A percentile compares a stretch with the other conserved stretches of the same genome.
These are phyloP conservation scores for Aurelia aurita complex sp. Pacific DNA, from an alignment of 30 jellyfish, hydroid and myxozoan genomes.

Conservation along the genomic window DNA sequence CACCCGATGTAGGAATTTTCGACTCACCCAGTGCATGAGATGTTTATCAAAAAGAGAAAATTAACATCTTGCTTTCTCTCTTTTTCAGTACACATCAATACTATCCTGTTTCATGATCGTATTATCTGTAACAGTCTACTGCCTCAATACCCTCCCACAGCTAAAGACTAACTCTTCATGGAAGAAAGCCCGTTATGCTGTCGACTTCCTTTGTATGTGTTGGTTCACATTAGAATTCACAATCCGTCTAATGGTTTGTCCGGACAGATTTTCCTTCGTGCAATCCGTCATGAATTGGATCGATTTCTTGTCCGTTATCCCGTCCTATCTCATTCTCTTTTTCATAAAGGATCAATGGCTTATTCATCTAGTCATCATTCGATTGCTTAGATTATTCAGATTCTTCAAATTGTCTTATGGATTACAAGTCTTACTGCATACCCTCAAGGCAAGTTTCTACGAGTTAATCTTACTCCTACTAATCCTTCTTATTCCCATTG, in stretches of 20 bases:
- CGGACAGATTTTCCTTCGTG: conserved; percentile 64
- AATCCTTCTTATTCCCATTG: conserved; percentile 89
- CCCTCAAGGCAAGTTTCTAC: conserved; percentile 93
- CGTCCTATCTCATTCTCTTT: conserved; percentile 67
- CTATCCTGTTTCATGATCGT: conserved; percentile 89
- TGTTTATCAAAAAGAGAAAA: too few species aligned
- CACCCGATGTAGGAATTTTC: too few species aligned
- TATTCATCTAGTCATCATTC: conserved; percentile 77
- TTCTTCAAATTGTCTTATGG: conserved; percentile 95
- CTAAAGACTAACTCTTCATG: conserved; percentile 21
- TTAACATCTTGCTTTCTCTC: neutral
- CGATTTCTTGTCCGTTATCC: conserved; percentile 85
- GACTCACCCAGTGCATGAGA: too few species aligned
- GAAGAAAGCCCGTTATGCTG: conserved; percentile 33
- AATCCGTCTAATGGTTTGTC: conserved; percentile 78
- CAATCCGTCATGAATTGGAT: conserved; percentile 88
- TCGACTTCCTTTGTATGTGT: conserved; percentile 74
- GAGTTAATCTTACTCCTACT: conserved; percentile 79
- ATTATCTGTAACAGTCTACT: conserved; percentile 82
- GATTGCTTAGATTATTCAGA: conserved; percentile 79
- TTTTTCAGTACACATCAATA: conserved; percentile 81
- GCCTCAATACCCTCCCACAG: conserved; percentile 76
- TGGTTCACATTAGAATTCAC: conserved; percentile 87
- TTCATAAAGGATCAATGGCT: conserved; percentile 36
- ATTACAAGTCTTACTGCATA: conserved; percentile 89